These are phyloP conservation scores for Trissolcus basalis DNA, from an alignment of 1,140 invertebrate species.

Conservation along the genomic window DNA sequence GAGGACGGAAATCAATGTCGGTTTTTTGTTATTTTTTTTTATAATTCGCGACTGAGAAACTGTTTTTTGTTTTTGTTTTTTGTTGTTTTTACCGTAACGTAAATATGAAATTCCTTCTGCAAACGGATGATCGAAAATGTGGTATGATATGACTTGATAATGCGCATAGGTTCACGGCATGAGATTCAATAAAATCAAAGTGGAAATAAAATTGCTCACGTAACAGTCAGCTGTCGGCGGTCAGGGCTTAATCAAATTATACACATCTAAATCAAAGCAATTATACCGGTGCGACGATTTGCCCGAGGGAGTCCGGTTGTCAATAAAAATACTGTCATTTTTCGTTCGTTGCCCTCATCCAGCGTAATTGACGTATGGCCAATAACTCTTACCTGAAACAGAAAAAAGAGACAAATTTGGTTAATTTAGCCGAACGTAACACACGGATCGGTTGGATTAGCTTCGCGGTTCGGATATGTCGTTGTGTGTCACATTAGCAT, in stretches of 20 bases:
- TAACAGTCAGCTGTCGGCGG: slow-evolving; percentile 32
- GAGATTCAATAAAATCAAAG: slow-evolving; percentile 24
- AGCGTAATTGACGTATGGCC: slow-evolving; percentile 9
- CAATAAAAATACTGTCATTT: slow-evolving; percentile 30
- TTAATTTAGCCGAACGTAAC: slow-evolving; percentile 1
- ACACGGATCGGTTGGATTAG: slow-evolving; percentile 4
- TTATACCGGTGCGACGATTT: background rate
- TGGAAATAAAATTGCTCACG: slow-evolving; percentile 22
- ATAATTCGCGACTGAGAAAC: too few species aligned
- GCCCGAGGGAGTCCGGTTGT: slow-evolving; percentile 1
- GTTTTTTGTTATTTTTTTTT: slow-evolving; percentile 3
- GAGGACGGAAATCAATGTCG: slow-evolving; percentile 18
- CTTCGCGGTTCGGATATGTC: background rate
- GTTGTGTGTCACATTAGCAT: slow-evolving; percentile 26
- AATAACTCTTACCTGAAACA: slow-evolving; percentile 46
- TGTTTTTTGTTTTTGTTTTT: too few species aligned
- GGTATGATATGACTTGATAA: too few species aligned
- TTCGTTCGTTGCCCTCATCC: slow-evolving; percentile 19
- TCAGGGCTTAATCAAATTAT: slow-evolving; percentile 23
- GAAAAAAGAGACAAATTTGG: slow-evolving; percentile 12
- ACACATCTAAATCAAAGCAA: slow-evolving; percentile 33
- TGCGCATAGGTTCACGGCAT: too few species aligned
- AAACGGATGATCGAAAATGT: too few species aligned
- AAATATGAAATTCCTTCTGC: too few species aligned
- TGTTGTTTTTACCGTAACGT: too few species aligned